phyloP scores from a whole-genome alignment of 1,140 invertebrate species.

The Zaprionus davidi region DNA sequence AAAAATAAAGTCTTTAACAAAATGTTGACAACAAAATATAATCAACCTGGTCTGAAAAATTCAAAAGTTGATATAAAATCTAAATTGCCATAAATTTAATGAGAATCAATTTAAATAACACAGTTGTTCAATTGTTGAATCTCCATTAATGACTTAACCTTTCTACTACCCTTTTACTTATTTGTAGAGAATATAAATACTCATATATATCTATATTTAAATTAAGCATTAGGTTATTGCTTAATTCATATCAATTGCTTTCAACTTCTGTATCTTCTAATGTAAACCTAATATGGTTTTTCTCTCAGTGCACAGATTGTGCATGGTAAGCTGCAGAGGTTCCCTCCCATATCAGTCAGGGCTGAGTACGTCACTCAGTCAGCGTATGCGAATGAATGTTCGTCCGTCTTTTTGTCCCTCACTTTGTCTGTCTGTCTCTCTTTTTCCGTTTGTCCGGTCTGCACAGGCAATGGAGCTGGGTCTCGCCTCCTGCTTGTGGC shows the following conservation, averaged over 20 bases:
- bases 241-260: not conserved
- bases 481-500: slow-evolving; percentile 57
- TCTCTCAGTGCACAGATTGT: slow-evolving; percentile 20
- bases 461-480: slow-evolving; percentile 64
- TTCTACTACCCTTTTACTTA: no score
- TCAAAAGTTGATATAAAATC: no score
- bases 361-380: slow-evolving; percentile 76
- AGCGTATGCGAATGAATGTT: slow-evolving; percentile 51
- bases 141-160: no score
- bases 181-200: no score
- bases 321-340: slow-evolving; percentile 26
- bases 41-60: no score
- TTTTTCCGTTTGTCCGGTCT: slow-evolving; percentile 26
- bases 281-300: not conserved
- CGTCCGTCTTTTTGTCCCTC: slow-evolving; percentile 23
- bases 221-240: not conserved
- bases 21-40: no score
- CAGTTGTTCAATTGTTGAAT: no score
- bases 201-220: no score
- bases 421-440: slow-evolving; percentile 18
- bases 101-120: no score
- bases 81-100: no score
- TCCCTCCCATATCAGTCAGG: slow-evolving; percentile 79
- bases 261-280: not conserved
- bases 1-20: no score